Evolutionary conservation across 2,113 vertebrate species (phyloP).

Genomic region (Pseudopipra pipra): DNA sequence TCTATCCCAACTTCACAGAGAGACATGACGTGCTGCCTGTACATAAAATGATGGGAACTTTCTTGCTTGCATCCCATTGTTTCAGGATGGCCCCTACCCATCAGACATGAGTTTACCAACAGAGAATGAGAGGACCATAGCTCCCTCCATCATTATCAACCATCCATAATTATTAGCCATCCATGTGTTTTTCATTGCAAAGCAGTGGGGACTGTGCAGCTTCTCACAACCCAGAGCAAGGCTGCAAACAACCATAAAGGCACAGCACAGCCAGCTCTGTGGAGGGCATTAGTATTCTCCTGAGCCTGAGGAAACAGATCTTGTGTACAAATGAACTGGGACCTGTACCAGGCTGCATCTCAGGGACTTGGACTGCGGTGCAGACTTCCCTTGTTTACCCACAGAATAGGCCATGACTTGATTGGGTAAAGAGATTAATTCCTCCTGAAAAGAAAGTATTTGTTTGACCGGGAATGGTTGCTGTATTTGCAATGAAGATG

Average conservation of each 20-base stretch:
- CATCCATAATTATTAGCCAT: background rate
- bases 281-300: background rate
- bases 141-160: background rate
- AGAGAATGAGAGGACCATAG: background rate
- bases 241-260: background rate
- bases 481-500: background rate
- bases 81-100: background rate
- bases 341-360: background rate
- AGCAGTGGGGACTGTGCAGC: background rate
- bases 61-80: background rate
- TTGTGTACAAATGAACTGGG: background rate
- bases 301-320: background rate
- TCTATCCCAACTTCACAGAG: background rate
- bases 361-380: background rate
- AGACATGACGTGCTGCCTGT: background rate
- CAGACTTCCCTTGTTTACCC: background rate
- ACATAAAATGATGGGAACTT: background rate
- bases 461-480: background rate
- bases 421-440: slow-evolving; percentile 17
- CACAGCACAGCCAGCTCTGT: background rate
- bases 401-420: background rate
- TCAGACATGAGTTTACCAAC: background rate
- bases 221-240: background rate
- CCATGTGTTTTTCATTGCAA: background rate
- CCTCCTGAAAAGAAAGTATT: background rate